phyloP scores from a whole-genome alignment of 2,888 invertebrate genomes.

The Nowickia ferox region DNA sequence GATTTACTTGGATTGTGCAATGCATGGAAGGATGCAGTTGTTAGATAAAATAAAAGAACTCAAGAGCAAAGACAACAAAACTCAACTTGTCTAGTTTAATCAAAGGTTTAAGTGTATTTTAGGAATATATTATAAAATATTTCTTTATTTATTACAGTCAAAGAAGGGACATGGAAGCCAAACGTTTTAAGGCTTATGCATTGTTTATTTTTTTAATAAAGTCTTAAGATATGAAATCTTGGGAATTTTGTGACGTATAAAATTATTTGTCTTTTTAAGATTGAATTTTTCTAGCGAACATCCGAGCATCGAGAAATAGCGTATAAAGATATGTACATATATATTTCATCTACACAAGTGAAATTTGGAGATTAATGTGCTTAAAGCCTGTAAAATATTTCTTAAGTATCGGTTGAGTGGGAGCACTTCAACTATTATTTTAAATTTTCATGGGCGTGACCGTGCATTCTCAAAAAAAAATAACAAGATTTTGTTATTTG shows the following conservation, averaged over 20 bases:
- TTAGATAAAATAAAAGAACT: constrained; percentile 55
- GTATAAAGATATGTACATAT: too few species aligned
- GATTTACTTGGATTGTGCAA: constrained; percentile 2
- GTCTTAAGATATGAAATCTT: neutral
- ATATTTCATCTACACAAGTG: too few species aligned
- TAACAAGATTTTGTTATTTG: too few species aligned
- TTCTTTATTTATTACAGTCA: constrained; percentile 12
- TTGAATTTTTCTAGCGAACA: too few species aligned
- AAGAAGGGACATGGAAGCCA: neutral
- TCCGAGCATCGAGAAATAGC: too few species aligned
- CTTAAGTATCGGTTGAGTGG: too few species aligned
- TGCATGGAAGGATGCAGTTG: constrained; percentile 10
- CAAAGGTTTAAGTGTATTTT: constrained; percentile 63
- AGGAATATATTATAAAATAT: constrained; percentile 58
- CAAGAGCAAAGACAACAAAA: constrained; percentile 70
- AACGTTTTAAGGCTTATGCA: neutral
- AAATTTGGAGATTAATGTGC: too few species aligned
- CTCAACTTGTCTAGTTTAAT: constrained; percentile 69
- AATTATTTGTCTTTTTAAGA: neutral
- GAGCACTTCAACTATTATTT: too few species aligned
- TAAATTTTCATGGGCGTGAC: too few species aligned
- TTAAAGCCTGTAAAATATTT: too few species aligned
- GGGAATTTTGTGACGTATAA: neutral
- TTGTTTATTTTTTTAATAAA: neutral
- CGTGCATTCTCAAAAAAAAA: too few species aligned